Conservation (phyloP, 2,113 vertebrate genomes). For the Odobenus rosmarus region DNA sequence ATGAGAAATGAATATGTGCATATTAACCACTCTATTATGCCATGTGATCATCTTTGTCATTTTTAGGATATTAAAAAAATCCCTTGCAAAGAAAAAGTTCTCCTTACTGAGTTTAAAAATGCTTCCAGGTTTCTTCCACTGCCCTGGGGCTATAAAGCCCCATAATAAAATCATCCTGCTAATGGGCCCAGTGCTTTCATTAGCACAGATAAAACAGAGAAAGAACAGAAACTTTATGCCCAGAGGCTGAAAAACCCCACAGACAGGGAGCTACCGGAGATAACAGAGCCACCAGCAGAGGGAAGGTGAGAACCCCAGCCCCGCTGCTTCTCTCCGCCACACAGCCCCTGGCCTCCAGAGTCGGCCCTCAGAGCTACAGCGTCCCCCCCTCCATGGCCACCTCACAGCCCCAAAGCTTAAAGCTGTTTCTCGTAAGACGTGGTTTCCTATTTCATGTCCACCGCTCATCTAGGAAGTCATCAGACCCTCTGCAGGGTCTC, state of each 20-base stretch:
- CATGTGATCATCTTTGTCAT: constrained; percentile 25
- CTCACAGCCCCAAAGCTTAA: background rate
- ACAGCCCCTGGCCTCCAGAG: background rate
- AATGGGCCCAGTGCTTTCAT: constrained; percentile 29
- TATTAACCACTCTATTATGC: constrained; percentile 1
- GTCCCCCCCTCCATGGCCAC: background rate
- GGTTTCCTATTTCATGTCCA: background rate
- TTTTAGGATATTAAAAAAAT: constrained; percentile 53
- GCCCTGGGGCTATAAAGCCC: constrained; percentile 10
- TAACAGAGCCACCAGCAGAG: background rate
- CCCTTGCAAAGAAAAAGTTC: background rate
- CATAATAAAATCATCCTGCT: constrained; percentile 34
- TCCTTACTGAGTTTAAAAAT: constrained; percentile 45
- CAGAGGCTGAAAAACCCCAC: background rate
- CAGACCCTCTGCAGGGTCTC: background rate
- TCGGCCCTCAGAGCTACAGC: background rate
- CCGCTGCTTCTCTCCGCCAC: background rate
- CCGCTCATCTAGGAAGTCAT: background rate
- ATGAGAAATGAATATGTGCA: background rate
- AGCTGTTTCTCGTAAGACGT: background rate
- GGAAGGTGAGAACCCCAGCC: background rate
- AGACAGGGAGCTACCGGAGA: background rate
- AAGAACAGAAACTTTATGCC: background rate
- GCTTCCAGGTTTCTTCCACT: constrained; percentile 45
- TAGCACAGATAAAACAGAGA: constrained; percentile 24